phyloP scores from a whole-genome alignment of 2,113 vertebrate genomes.

The Protomyctophum bolini region DNA sequence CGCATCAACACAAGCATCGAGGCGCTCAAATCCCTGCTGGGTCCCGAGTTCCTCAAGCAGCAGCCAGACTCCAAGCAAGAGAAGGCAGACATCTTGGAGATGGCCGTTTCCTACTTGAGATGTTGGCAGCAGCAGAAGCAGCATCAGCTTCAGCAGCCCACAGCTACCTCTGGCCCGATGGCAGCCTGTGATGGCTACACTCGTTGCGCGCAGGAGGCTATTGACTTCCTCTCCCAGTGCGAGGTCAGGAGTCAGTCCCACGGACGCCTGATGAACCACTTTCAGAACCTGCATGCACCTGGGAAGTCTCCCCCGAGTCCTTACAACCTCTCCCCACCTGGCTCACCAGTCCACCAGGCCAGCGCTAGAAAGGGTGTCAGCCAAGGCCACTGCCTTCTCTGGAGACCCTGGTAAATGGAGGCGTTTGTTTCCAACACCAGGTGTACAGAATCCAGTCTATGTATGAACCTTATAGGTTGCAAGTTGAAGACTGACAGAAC shows the following conservation, averaged over 20 bases:
- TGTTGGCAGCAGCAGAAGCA: conserved; percentile 63
- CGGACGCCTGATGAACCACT: conserved; percentile 67
- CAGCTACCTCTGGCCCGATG: conserved; percentile 13
- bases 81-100: conserved; percentile 82
- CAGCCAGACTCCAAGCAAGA: conserved; percentile 81
- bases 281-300: conserved; percentile 64
- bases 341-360: conserved; percentile 57
- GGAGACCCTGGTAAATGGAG: conserved; percentile 79
- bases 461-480: conserved; percentile 59
- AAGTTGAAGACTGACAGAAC: conserved; percentile 57
- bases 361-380: conserved; percentile 51
- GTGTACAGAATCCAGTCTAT: conserved; percentile 57
- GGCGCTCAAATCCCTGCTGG: conserved; percentile 77
- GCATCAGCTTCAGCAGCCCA: conserved; percentile 54
- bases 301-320: conserved; percentile 19
- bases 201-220: conserved; percentile 73
- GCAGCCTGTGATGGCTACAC: conserved; percentile 68
- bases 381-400: conserved; percentile 55
- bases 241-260: conserved; percentile 65
- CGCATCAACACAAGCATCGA: conserved; percentile 81
- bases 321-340: conserved; percentile 44
- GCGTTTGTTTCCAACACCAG: neutral
- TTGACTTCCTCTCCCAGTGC: conserved; percentile 71
- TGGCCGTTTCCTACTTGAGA: conserved; percentile 74
- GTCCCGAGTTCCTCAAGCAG: conserved; percentile 76